phyloP scores from a whole-genome alignment of 2,888 invertebrate species.

The Pseudococcus jackbeardsleyi region DNA sequence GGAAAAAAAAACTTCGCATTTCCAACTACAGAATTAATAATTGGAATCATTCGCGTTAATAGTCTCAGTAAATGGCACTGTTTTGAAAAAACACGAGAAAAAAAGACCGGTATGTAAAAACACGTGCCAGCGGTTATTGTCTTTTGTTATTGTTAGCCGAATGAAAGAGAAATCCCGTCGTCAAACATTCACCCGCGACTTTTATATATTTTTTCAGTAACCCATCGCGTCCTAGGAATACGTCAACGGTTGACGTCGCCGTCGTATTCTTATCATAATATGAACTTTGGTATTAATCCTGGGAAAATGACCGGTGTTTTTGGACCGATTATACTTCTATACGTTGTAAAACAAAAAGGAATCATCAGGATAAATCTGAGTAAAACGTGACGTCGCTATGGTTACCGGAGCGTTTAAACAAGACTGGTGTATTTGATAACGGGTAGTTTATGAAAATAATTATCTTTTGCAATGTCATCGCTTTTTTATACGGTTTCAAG shows the following conservation, averaged over 20 bases:
- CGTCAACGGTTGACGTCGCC: constrained; percentile 29
- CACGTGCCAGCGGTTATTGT: constrained; percentile 54
- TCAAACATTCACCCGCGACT: constrained; percentile 45
- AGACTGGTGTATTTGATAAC: constrained; percentile 65
- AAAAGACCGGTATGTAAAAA: constrained; percentile 21
- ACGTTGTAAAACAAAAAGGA: constrained; percentile 62
- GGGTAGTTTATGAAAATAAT: constrained; percentile 65
- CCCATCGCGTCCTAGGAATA: constrained; percentile 18
- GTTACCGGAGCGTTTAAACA: constrained; percentile 62
- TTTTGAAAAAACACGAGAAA: not conserved
- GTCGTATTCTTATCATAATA: constrained; percentile 55
- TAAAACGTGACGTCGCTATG: constrained; percentile 63
- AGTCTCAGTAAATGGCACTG: not conserved
- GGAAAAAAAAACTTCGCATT: not conserved
- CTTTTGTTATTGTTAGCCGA: constrained; percentile 55
- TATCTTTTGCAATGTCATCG: constrained; percentile 65
- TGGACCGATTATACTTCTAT: constrained; percentile 43
- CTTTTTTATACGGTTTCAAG: constrained; percentile 59
- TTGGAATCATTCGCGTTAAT: constrained; percentile 15
- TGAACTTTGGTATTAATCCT: constrained; percentile 59
- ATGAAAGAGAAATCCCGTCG: constrained; percentile 52
- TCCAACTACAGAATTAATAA: not conserved
- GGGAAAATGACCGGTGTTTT: constrained; percentile 64
- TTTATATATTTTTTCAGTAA: not conserved
- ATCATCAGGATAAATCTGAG: constrained; percentile 65